Base-by-base conservation (phyloP, 2,888 invertebrate species). In the Nemotelus pantherinus region DNA sequence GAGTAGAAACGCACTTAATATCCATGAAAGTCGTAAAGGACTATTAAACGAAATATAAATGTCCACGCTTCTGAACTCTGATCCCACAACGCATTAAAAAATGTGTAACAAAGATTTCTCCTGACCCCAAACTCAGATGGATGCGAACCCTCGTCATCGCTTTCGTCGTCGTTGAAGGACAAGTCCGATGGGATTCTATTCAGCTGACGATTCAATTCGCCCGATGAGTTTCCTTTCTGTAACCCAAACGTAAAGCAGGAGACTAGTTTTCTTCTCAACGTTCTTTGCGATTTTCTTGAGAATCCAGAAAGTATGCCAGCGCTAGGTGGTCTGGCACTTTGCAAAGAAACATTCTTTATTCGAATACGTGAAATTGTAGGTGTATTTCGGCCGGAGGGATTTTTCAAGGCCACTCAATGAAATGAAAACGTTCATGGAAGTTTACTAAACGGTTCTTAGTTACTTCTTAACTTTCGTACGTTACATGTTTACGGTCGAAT, bases 71-170 rank as follows among this genome's bases (percentile, higher is more conserved):
- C 77, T 76, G 41, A 77, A 58, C 67, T 55, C 57, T 71, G 72
- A 78, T 72, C 72, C 78, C 67, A 7, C 55, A 78, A 77, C 72
- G 63, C 71, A 78, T 77, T 78, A 72, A 53, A 77, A 76, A 78
- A 70, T 53, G 43, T 43, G 57, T n/a, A 44, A 65, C 53, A 53
- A 53, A 53, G 53, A 53, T 7, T 53, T 7, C 7, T 53, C 7
- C 53, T 53, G 53, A 53, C 6, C 53, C 43, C 43, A 65, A 65
- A 44, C 43, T 43, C 65, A 44, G 5, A 60, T 10, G 60, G 25
- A 25, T 25, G 25, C 25, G 25, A 25, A 25, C 25, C 25, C 25
- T 25, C 25, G 25, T 25, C 25, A 25, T 25, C 25, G 25, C 25
- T 25, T 39, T n/a, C 41, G 60, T 4, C 44, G 45, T 25, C 10